Evolutionary conservation across 2,113 vertebrate genomes (phyloP).

Genomic region (Callipepla californica): DNA sequence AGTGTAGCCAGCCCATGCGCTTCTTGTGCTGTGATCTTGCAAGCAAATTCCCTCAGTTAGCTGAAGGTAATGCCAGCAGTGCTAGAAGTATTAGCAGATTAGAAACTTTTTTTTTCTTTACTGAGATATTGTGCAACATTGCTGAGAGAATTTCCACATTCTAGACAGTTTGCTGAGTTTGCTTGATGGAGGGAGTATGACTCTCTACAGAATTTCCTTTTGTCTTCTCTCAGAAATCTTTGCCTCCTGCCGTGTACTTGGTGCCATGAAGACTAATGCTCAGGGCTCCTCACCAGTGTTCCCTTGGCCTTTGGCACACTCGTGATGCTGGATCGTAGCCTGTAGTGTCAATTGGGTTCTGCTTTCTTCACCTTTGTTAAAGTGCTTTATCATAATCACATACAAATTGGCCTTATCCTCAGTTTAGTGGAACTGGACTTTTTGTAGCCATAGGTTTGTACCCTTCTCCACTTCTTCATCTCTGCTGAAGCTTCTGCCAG

Average conservation of each 20-base stretch:
- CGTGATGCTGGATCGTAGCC: fast-evolving
- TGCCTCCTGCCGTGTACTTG: neutral
- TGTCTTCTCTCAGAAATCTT: neutral
- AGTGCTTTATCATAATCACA: neutral
- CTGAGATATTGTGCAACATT: neutral
- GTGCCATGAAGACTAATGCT: fast-evolving
- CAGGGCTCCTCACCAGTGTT: neutral
- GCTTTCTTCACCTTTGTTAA: neutral
- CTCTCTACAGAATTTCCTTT: neutral
- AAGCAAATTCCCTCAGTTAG: neutral
- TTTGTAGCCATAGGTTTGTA: neutral
- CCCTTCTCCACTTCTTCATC: neutral
- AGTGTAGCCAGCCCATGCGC: neutral
- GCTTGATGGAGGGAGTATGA: neutral
- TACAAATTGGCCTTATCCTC: neutral
- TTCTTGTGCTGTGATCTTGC: neutral
- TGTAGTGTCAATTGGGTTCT: neutral
- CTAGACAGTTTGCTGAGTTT: neutral
- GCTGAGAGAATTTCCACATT: neutral
- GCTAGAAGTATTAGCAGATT: neutral
- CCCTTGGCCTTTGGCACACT: fast-evolving
- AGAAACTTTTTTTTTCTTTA: neutral
- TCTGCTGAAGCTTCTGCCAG: neutral
- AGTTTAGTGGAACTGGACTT: neutral
- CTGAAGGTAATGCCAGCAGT: neutral